Evolutionary conservation across 2,888 invertebrate genomes (phyloP).

Genomic region (Xanthostigma xanthostigma): DNA sequence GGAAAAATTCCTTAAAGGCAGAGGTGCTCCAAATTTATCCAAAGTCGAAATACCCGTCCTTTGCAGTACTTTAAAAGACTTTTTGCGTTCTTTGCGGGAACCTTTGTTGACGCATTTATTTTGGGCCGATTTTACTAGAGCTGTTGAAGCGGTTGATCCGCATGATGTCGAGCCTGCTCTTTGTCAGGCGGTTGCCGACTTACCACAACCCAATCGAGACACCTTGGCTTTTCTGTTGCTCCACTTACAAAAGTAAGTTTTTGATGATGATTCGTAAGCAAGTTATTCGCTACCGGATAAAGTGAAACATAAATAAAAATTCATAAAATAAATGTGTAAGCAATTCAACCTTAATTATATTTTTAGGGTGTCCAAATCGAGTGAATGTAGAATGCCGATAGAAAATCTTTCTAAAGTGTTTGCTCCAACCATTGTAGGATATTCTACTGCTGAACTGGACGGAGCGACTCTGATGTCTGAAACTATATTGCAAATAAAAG

Average conservation of each 20-base stretch:
- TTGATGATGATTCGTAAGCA: background rate
- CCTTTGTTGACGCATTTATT: conserved; percentile 71
- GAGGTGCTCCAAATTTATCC: conserved; percentile 65
- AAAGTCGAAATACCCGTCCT: conserved; percentile 71
- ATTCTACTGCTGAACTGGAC: conserved; percentile 58
- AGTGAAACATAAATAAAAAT: background rate
- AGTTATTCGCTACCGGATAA: background rate
- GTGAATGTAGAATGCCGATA: conserved; percentile 82
- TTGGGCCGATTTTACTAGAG: conserved; percentile 68
- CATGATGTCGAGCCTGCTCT: conserved; percentile 47
- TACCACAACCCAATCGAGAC: conserved; percentile 88
- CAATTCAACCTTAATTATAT: conserved; percentile 5
- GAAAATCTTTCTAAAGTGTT: conserved; percentile 82
- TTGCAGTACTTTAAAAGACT: conserved; percentile 90
- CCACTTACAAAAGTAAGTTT: conserved; percentile 63
- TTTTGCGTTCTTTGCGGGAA: conserved; percentile 76
- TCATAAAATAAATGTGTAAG: background rate
- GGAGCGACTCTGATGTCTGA: conserved; percentile 60
- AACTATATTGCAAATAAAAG: conserved; percentile 26
- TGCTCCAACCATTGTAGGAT: conserved; percentile 89
- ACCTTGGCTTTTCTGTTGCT: conserved; percentile 84
- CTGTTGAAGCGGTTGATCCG: conserved; percentile 40
- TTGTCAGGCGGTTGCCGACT: conserved; percentile 60
- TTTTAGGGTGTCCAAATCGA: conserved; percentile 61
- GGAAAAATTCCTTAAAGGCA: conserved; percentile 76